Evolutionary conservation across 2,797 vertebrate species (phyloP).

Genomic region (Peromyscus aztecus): DNA sequence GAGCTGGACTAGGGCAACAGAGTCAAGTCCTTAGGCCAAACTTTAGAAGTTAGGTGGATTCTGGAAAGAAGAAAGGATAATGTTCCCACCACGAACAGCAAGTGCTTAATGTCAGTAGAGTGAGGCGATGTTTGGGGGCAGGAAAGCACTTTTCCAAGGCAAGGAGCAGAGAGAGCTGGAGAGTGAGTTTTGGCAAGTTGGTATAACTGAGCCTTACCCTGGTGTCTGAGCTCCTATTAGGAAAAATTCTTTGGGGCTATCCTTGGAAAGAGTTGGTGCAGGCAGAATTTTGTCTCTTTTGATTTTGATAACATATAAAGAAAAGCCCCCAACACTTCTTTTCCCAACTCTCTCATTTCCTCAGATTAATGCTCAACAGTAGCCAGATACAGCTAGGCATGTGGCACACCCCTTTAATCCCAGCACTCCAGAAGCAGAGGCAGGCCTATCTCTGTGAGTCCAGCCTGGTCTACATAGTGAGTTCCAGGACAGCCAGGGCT

Average conservation of each 20-base stretch:
- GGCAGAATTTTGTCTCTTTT: background rate
- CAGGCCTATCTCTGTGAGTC: background rate
- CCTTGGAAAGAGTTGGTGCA: background rate
- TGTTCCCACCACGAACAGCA: background rate
- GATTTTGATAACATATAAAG: background rate
- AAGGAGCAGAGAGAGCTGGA: background rate
- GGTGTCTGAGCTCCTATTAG: background rate
- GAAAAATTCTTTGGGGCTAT: background rate
- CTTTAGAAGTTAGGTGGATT: background rate
- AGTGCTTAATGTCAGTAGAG: background rate
- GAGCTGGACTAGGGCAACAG: background rate
- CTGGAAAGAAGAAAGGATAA: conserved; percentile 18
- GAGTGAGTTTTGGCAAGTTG: background rate
- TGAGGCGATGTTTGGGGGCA: background rate
- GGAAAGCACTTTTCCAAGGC: background rate
- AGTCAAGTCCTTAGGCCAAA: background rate
- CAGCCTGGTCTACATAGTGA: background rate
- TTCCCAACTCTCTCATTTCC: background rate
- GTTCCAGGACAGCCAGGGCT: background rate
- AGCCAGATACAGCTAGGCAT: background rate
- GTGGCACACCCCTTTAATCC: too few species aligned
- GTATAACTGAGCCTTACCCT: background rate
- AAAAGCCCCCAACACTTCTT: background rate
- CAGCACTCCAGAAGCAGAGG: background rate
- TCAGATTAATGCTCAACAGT: background rate